Evolutionary conservation across 2,113 vertebrate genomes (phyloP).

Genomic region (Climacteris rufus): DNA sequence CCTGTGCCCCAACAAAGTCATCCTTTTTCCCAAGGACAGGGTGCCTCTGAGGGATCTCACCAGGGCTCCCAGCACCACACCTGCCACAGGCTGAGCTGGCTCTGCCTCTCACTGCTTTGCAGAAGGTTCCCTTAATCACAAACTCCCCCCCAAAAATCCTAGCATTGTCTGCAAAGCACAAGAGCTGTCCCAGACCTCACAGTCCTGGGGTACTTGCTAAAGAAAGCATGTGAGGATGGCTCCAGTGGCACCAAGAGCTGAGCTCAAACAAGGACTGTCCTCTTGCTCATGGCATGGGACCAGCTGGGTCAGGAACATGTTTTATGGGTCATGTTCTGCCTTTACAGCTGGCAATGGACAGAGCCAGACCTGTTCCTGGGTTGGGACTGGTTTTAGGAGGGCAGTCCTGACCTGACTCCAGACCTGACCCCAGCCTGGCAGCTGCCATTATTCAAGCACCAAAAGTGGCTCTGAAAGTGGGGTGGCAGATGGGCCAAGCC

Average conservation of each 20-base stretch:
- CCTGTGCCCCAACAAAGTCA: too few relatives aligned
- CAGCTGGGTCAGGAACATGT: neutral
- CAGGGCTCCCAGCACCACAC: neutral
- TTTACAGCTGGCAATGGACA: neutral
- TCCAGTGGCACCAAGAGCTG: neutral
- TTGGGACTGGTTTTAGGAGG: neutral
- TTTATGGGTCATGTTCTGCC: rapidly evolving
- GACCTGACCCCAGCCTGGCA: neutral
- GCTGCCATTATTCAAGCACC: rapidly evolving
- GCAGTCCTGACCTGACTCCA: neutral
- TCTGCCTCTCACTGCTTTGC: neutral
- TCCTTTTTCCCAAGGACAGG: neutral
- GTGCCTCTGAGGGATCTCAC: rapidly evolving
- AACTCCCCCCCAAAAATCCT: rapidly evolving
- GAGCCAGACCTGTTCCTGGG: neutral
- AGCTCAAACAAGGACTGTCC: neutral
- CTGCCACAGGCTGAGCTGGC: neutral
- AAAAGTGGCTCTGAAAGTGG: neutral
- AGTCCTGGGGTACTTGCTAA: too few relatives aligned
- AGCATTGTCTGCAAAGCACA: rapidly evolving
- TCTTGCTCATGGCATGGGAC: neutral
- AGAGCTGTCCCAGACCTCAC: neutral
- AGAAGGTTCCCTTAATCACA: neutral
- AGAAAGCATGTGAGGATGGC: neutral
- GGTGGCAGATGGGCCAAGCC: neutral